Evolutionary conservation across 1,140 invertebrate genomes (phyloP), one percentile per base, ranked within the genome.

Genomic region (Drosophila lacteicornis): DNA sequence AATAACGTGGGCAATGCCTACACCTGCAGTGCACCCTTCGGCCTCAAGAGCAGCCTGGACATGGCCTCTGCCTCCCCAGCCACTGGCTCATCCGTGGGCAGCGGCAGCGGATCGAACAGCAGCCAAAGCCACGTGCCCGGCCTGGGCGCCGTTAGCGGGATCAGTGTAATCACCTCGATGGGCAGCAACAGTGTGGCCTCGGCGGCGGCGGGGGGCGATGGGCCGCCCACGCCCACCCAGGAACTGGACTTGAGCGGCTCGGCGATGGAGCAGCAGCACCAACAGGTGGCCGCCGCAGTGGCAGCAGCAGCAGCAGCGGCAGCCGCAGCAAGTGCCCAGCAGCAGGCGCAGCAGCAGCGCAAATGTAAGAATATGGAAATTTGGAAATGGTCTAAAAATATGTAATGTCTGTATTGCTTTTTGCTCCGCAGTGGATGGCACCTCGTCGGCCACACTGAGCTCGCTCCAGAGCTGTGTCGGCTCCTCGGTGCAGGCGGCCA

Each of bases 221-320:
- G 94, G 9, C 94, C 94, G 53, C 94, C 94, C 6, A 94, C 94
- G 62, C 94, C 94, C 7, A 94, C 94, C 63, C 93, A 94, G 71
- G 92, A 93, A 77, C 59, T 93, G 83, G 91, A 93, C 83, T 71
- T 92, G 63, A 91, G 91, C 75, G 79, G 92, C 91, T 61, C 80
- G 51, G 80, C 78, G 55, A 68, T 91, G 73, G 91, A 94, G 68
- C 77, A 90, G 49, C 83, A 86, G 50, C 74, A 77, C 40, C 68
- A 75, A 53, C 76, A 83, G 9, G 42, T 68, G 74, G 73, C 76
- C 38, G 76, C 77, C 50, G 76, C 53, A 40, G 53, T 53, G 22
- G 73, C 71, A 15, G 81, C 80, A 8, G 75, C 83, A 45, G 80
- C 75, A 45, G 60, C 60, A 30, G 74, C 73, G 11, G 81, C 80